Base-by-base conservation (phyloP, 2,797 vertebrate genomes). In the Bradypodion pumilum region DNA sequence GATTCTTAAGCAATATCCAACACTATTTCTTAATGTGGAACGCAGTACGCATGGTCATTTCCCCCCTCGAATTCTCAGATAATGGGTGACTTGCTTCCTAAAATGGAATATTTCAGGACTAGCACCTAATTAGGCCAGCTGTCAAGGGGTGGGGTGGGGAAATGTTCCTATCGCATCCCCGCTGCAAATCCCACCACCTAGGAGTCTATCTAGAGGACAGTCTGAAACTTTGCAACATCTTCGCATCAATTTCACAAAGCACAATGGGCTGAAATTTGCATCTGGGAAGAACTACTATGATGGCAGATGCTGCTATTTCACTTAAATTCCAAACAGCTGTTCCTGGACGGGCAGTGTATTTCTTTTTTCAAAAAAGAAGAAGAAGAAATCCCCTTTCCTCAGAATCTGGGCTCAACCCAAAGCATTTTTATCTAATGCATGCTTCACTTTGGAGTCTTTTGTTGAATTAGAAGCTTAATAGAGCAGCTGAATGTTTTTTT, bases 401-500 rank as follows among this genome's bases (percentile, higher is more conserved):
- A 93, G 62, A 74, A 86, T 88, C 89, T 93, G 90, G 90, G 92
- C 81, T 90, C 80, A 91, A 90, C 63, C 89, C 88, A 92, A 92
- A 91, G 78, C 40, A 60, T 85, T 94, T n/a, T 91, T 93, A 95
- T 92, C 86, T 89, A 91, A 90, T 87, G 76, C 82, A 89, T 90
- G 89, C 87, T 91, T 91, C 92, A 88, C 86, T 92, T 91, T 92
- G 90, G 88, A 94, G 83, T 91, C 90, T 93, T 93, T 85, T 93
- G 93, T 93, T 87, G 86, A 93, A 93, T 93, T 92, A 92, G 92
- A 94, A 91, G 73, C 92, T 93, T 94, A 93, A 95, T 90, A 94
- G 89, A 95, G 87, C 87, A 93, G 93, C 89, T 95, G 94, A 95
- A 92, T 90, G 93, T 94, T 94, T 95, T 94, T 95, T 94, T 92